phyloP scores from a whole-genome alignment of 2,113 vertebrate genomes.

The Asarcornis scutulata region DNA sequence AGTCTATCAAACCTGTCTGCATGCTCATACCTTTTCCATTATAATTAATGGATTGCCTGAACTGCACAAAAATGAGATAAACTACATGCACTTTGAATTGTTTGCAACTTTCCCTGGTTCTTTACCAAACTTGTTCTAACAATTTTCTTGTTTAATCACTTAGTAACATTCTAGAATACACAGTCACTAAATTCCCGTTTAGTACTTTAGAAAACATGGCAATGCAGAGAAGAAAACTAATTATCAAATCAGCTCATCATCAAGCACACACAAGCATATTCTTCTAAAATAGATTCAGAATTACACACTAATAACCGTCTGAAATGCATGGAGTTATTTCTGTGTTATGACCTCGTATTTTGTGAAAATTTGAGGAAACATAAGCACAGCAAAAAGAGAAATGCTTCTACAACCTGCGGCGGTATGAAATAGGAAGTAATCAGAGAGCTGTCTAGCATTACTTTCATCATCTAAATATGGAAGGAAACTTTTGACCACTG shows the following conservation, averaged over 20 bases:
- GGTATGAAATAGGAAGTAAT: not conserved
- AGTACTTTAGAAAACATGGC: not conserved
- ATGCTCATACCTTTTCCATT: not conserved
- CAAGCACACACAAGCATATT: not conserved
- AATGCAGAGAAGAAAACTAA: not conserved
- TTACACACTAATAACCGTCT: not conserved
- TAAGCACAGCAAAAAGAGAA: not conserved
- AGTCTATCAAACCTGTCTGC: not conserved
- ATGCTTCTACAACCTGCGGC: not conserved
- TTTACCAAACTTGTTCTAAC: not conserved
- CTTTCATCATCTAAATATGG: not conserved
- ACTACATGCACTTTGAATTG: not conserved
- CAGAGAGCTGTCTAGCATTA: not conserved
- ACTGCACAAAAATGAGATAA: not conserved
- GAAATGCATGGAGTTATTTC: not conserved
- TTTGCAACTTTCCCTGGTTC: not conserved
- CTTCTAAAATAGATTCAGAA: not conserved
- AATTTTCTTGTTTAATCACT: not conserved
- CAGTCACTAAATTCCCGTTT: not conserved
- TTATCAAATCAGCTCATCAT: not conserved
- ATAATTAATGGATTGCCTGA: not conserved
- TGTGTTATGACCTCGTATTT: not conserved
- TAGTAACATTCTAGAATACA: not conserved
- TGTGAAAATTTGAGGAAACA: conserved; percentile 5
- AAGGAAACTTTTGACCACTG: not conserved